Conservation (phyloP, 1,140 invertebrate genomes). For the Eueides isabella region DNA sequence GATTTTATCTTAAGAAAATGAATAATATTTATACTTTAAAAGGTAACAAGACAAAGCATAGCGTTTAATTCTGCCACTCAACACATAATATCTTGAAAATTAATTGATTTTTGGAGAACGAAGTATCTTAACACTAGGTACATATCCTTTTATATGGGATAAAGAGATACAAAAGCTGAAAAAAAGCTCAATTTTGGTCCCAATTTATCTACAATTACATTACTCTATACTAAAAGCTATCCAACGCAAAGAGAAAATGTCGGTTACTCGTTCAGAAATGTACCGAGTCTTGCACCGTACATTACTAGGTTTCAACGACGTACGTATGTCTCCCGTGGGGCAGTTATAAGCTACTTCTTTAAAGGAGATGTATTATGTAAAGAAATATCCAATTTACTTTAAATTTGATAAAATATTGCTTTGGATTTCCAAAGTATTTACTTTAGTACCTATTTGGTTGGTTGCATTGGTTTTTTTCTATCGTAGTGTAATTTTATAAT, state of each 20-base stretch:
- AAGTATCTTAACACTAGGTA: background rate
- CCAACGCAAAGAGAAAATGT: conserved; percentile 14
- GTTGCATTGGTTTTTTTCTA: no score
- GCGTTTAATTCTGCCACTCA: background rate
- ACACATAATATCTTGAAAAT: background rate
- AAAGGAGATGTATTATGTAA: conserved; percentile 12
- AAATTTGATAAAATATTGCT: conserved; percentile 12
- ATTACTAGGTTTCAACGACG: conserved; percentile 22
- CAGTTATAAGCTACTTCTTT: conserved; percentile 6
- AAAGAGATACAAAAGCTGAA: no score
- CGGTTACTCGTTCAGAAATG: conserved; percentile 14
- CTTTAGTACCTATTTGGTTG: background rate
- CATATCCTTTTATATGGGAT: no score
- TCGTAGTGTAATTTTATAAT: no score
- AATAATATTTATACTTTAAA: no score
- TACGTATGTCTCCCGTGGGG: conserved; percentile 11
- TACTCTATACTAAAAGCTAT: conserved; percentile 1
- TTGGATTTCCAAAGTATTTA: background rate
- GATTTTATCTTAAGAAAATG: no score
- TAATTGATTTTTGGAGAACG: background rate
- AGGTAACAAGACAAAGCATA: background rate
- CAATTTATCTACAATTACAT: background rate
- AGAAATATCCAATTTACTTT: conserved; percentile 10
- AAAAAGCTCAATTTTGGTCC: background rate
- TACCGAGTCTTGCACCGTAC: conserved; percentile 21